Evolutionary conservation across 1,140 invertebrate genomes (phyloP).

Genomic region (Drosophila aff.): DNA sequence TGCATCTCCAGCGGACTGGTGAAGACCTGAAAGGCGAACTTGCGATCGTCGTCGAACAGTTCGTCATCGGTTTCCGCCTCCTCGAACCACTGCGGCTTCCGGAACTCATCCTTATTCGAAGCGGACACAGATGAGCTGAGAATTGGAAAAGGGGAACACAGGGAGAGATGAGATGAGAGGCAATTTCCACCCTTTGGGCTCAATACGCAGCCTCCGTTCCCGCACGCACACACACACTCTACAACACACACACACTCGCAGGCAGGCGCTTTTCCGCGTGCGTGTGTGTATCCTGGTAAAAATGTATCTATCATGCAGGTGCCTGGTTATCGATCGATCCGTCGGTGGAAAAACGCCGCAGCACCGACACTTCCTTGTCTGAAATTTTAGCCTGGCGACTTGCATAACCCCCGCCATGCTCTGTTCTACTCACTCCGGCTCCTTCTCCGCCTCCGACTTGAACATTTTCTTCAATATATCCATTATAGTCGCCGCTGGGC

Average conservation of each 20-base stretch:
- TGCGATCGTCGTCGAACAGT: constrained; percentile 83
- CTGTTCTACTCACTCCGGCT: constrained; percentile 69
- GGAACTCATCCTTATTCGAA: constrained; percentile 79
- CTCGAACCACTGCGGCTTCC: constrained; percentile 84
- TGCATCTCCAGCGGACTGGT: constrained; percentile 85
- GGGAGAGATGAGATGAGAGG: constrained; percentile 29
- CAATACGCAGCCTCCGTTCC: constrained; percentile 75
- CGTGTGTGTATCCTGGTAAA: constrained; percentile 70
- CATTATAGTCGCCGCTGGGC: constrained; percentile 45
- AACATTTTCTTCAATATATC: constrained; percentile 84
- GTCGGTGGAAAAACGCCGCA: constrained; percentile 49
- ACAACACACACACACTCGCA: constrained; percentile 5
- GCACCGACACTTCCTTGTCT: constrained; percentile 8
- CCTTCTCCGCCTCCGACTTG: constrained; percentile 67
- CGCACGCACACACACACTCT: constrained; percentile 33
- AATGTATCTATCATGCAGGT: constrained; percentile 80
- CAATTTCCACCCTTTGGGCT: constrained; percentile 25
- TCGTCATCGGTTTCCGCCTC: constrained; percentile 84
- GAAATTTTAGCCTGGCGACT: constrained; percentile 10
- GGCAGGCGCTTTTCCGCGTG: constrained; percentile 20
- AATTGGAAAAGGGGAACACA: not conserved
- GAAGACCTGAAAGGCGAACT: constrained; percentile 85
- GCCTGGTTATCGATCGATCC: constrained; percentile 65
- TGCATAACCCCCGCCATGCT: constrained; percentile 17
- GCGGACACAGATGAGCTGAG: constrained; percentile 59